Conservation (phyloP, 2,888 invertebrate genomes). For the Acronicta leporina region DNA sequence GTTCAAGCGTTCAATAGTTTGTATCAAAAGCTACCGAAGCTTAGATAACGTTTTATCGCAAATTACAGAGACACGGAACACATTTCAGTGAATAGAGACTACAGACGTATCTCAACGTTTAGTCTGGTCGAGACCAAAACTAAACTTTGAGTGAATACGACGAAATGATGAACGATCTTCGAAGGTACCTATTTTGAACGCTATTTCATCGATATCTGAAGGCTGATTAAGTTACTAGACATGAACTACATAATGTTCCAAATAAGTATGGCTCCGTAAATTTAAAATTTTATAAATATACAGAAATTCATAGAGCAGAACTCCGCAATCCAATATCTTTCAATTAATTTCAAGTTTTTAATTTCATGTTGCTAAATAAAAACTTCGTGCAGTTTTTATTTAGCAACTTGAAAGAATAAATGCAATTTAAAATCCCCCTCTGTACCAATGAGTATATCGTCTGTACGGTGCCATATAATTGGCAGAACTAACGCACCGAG, state of each 20-base stretch:
- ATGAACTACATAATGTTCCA: no score
- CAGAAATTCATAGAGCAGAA: no score
- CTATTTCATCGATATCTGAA: neutral
- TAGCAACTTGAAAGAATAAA: no score
- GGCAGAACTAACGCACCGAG: constrained; percentile 24
- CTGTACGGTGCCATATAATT: constrained; percentile 29
- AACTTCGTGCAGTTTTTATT: no score
- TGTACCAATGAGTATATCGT: neutral
- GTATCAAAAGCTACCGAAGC: constrained; percentile 10
- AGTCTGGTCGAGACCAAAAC: constrained; percentile 13
- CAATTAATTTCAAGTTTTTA: no score
- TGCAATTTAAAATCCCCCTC: neutral
- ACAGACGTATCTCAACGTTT: no score
- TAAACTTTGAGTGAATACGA: constrained; percentile 9
- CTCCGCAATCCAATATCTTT: no score
- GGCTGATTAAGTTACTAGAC: no score
- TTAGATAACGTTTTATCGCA: constrained; percentile 18
- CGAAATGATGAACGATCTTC: constrained; percentile 5
- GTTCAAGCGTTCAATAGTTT: no score
- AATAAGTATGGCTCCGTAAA: no score
- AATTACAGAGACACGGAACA: constrained; percentile 16
- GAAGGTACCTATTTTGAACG: neutral
- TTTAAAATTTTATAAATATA: no score
- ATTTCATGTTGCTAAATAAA: no score
- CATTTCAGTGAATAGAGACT: constrained; percentile 23